Evolutionary conservation across 2,113 vertebrate genomes (phyloP), one percentile per base, ranked within the genome.

Genomic region (Rhegmatorhina hoffmannsi): DNA sequence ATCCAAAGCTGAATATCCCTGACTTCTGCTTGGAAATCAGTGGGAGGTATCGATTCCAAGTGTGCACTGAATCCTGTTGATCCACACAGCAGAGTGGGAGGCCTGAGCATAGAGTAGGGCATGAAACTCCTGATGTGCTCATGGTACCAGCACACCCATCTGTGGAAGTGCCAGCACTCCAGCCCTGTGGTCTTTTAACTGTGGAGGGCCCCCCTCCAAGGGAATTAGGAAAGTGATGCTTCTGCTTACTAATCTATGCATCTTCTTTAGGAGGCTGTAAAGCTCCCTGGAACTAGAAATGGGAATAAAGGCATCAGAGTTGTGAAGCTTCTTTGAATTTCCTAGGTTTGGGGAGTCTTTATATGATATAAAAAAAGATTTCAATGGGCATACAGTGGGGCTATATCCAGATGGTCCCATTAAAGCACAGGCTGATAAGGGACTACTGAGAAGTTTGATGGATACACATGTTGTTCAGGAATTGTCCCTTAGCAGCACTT

Each of bases 151-250:
- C 40, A 55, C 19, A 66, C 56, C 66, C 44, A 19, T 52, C 46
- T 82, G 7, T 50, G 46, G 59, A 14, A 0, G 18, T 60, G 70
- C 56, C 46, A 55, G 16, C 26, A 20, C 69, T 84, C 49, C 74
- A 36, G 50, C 20, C 31, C 31, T 72, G 40, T 40, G 47, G 28
- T 49, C 36, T 36, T 72, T 68, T n/a, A 38, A 3, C 68, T 29
- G 0, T 25, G 13, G 40, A 66, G 33, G 23, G 18, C 20, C 2
- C 1, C 7, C 38, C 33, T 12, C 3, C 16, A 46, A 63, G 49
- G 77, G 49, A 84, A 36, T 55, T 56, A 44, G 69, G 62, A 40
- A 83, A 62, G 63, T 8, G 23, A 10, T 58, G 44, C 28, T 67
- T 87, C 53, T 90, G 85, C 46, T 40, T 59, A 3, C 18, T 25